A percentile compares a stretch with the other conserved stretches of the same genome.
phyloP scores from a whole-genome alignment of 2,888 invertebrate species.

The Callinectes sapidus region DNA sequence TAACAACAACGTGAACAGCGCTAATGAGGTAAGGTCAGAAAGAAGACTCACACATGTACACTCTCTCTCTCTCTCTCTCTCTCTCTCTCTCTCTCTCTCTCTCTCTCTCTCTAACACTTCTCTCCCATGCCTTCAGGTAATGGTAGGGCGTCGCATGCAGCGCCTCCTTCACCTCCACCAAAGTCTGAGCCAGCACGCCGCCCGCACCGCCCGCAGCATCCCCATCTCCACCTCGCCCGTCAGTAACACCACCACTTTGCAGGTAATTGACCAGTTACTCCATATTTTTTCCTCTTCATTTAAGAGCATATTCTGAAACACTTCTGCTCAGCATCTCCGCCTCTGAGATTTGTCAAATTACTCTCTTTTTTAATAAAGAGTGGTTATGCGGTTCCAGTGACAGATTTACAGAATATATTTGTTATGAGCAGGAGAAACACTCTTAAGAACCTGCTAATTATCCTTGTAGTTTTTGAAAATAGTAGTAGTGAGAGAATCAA shows the following conservation, averaged over 20 bases:
- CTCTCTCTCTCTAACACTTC: constrained; percentile 9
- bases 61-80: constrained; percentile 2
- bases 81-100: constrained; percentile 9
- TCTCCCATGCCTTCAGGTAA: constrained; percentile 32
- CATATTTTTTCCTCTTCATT: background rate
- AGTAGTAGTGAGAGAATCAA: too few relatives aligned
- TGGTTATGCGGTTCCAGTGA: background rate
- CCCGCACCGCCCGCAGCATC: background rate
- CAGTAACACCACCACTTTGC: background rate
- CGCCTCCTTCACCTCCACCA: constrained; percentile 51
- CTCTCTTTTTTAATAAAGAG: too few relatives aligned
- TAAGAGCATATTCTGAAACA: background rate
- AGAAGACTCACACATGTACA: background rate
- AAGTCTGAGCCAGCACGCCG: background rate
- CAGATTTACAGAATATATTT: background rate
- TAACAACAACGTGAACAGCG: constrained; percentile 64
- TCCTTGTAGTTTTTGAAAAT: background rate
- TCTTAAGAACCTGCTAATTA: background rate
- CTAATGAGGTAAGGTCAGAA: constrained; percentile 39
- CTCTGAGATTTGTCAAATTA: too few relatives aligned
- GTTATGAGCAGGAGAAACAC: background rate
- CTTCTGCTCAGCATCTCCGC: too few relatives aligned
- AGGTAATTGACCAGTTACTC: background rate
- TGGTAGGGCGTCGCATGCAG: constrained; percentile 50
- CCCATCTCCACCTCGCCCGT: background rate